These are phyloP conservation scores for Spicauda simplicius DNA, from an alignment of 2,888 invertebrate genomes.

Conservation along the genomic window DNA sequence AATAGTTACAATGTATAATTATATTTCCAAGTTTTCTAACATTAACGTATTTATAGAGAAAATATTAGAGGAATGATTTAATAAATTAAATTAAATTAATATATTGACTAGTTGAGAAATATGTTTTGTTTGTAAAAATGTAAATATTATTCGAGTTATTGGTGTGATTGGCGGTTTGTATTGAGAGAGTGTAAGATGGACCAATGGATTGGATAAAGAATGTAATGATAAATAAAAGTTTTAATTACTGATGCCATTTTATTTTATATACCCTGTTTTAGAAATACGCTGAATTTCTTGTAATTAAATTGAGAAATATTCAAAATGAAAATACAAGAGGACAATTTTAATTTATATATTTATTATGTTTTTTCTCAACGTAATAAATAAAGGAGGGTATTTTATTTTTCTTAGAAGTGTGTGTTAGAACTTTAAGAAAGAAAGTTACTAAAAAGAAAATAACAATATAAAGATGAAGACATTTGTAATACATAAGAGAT, in stretches of 20 bases:
- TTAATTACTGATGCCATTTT: conserved; percentile 53
- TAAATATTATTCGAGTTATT: conserved; percentile 45
- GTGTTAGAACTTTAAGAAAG: no score
- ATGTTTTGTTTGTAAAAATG: conserved; percentile 46
- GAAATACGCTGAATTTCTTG: no score
- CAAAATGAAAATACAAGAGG: no score
- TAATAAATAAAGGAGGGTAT: no score
- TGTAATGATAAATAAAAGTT: conserved; percentile 59
- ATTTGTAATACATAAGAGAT: no score
- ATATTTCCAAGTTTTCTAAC: conserved; percentile 17
- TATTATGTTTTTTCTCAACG: no score
- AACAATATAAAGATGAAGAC: no score
- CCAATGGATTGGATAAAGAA: conserved; percentile 62
- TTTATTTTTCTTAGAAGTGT: no score
- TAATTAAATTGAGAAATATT: no score
- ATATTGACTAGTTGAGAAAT: conserved; percentile 46
- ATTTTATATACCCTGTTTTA: conserved; percentile 36
- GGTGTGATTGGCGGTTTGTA: conserved; percentile 47
- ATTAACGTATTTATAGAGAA: conserved; percentile 7
- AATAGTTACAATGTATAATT: conserved; percentile 3
- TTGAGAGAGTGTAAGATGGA: conserved; percentile 55
- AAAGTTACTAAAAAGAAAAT: no score
- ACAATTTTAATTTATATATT: no score
- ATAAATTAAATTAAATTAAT: conserved; percentile 18
- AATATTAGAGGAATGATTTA: conserved; percentile 21